A percentile compares a stretch with the other conserved stretches of the same genome.
These are phyloP conservation scores for Geopemphigus sp. DNA, from an alignment of 1,140 invertebrate genomes.

Conservation along the genomic window DNA sequence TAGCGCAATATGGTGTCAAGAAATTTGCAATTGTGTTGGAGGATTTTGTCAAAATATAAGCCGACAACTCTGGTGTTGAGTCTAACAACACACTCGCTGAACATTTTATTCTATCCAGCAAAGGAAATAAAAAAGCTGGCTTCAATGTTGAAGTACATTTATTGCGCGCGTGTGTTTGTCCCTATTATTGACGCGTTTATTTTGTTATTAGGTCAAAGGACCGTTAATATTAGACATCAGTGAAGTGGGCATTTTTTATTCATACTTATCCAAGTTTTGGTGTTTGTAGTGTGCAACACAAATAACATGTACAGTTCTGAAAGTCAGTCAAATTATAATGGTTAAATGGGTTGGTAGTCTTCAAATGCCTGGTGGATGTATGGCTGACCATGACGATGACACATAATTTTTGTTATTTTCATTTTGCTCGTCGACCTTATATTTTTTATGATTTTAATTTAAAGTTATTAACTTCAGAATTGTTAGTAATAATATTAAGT, in stretches of 20 bases:
- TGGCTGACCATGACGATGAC: constrained; percentile 41
- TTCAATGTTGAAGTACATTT: constrained; percentile 79
- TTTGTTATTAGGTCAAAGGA: constrained; percentile 57
- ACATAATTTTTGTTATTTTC: constrained; percentile 22
- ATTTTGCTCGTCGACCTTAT: background rate
- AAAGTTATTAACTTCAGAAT: constrained; percentile 35
- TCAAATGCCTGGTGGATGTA: constrained; percentile 63
- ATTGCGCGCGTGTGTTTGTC: constrained; percentile 29
- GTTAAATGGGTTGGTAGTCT: too few relatives aligned
- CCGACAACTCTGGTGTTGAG: constrained; percentile 91
- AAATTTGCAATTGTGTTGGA: constrained; percentile 93
- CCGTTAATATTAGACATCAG: constrained; percentile 71
- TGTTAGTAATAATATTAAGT: constrained; percentile 33
- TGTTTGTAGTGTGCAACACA: constrained; percentile 91
- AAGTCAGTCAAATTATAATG: too few relatives aligned
- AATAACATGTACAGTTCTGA: constrained; percentile 88
- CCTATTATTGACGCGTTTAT: constrained; percentile 43
- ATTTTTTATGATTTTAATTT: constrained; percentile 34
- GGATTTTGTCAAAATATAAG: constrained; percentile 86
- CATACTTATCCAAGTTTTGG: constrained; percentile 88
- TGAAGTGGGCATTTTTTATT: constrained; percentile 76
- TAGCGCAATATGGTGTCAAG: constrained; percentile 95
- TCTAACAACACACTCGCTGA: constrained; percentile 88
- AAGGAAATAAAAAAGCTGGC: constrained; percentile 79
- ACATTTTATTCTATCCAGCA: constrained; percentile 86